phyloP scores from a whole-genome alignment of 37 sponge, comb jelly and placozoan species.

The Chondrilla cf. caribensis region DNA sequence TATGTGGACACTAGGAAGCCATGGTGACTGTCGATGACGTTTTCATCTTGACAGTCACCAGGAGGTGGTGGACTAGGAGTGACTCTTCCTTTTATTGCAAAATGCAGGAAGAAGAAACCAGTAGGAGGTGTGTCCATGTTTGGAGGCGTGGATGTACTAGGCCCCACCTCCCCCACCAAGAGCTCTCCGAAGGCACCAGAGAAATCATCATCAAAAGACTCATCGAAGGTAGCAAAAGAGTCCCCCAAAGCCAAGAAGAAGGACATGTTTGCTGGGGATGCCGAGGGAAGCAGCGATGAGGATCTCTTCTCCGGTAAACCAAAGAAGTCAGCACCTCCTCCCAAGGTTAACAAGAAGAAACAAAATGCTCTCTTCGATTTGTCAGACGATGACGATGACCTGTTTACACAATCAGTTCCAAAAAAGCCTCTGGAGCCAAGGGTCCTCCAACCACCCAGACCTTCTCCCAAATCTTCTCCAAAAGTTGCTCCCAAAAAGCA shows the following conservation, averaged over 20 bases:
- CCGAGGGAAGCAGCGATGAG: slow-evolving; percentile 7
- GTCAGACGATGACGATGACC: slow-evolving; percentile 4
- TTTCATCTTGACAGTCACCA: too few relatives aligned
- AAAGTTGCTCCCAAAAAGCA: background rate
- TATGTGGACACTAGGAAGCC: too few relatives aligned
- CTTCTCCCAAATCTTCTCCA: background rate
- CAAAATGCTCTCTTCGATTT: slow-evolving; percentile 6
- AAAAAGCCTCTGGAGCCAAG: background rate
- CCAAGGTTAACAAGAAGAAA: background rate
- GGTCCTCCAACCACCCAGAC: background rate
- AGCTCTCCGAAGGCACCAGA: background rate
- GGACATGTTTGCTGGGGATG: background rate
- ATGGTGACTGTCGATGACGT: too few relatives aligned
- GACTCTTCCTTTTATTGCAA: too few relatives aligned
- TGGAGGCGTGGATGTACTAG: slow-evolving; percentile 52
- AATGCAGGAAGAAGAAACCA: slow-evolving; percentile 70
- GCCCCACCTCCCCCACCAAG: background rate
- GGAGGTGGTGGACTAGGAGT: too few relatives aligned
- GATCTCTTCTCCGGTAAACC: slow-evolving; percentile 19
- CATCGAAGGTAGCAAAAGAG: background rate
- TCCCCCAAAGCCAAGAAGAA: background rate
- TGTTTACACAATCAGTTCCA: background rate
- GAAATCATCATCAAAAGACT: background rate
- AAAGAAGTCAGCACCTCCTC: background rate
- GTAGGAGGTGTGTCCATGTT: slow-evolving; percentile 79